Percentiles rank a stretch among this genome's conserved stretches.
Evolutionary conservation across 1,140 invertebrate species (phyloP).

Genomic region (Amyelois transitella): DNA sequence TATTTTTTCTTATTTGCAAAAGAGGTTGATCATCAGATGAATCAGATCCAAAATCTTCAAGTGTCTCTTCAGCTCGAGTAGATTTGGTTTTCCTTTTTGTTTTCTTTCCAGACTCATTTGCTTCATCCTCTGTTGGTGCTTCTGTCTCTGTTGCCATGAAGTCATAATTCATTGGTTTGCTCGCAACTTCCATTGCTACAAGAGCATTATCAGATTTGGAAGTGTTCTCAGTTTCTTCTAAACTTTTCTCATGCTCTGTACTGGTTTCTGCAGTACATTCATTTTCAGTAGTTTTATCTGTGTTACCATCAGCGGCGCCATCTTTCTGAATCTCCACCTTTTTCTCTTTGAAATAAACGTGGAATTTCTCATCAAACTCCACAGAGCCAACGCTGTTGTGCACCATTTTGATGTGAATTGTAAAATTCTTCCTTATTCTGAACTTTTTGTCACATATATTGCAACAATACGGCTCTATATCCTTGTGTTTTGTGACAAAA

Average conservation of each 20-base stretch:
- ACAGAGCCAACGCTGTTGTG: slow-evolving; percentile 54
- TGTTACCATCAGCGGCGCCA: too few relatives aligned
- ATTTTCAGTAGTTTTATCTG: background rate
- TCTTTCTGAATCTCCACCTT: slow-evolving; percentile 41
- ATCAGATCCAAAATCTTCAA: slow-evolving; percentile 13
- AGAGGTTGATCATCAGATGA: slow-evolving; percentile 36
- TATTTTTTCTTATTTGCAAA: slow-evolving; percentile 13
- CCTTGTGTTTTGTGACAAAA: slow-evolving; percentile 43
- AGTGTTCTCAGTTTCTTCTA: background rate
- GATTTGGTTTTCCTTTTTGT: background rate
- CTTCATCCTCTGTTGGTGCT: slow-evolving; percentile 11
- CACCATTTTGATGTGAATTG: slow-evolving; percentile 49
- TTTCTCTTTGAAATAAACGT: slow-evolving; percentile 50
- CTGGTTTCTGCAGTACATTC: background rate
- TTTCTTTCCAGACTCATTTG: background rate
- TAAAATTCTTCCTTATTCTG: slow-evolving; percentile 46
- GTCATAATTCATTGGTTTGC: slow-evolving; percentile 2
- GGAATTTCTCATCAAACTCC: slow-evolving; percentile 55
- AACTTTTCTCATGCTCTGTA: background rate
- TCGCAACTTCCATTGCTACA: background rate
- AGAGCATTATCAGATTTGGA: background rate
- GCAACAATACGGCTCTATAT: slow-evolving; percentile 49
- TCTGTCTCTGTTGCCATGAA: slow-evolving; percentile 32
- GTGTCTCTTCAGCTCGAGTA: background rate
- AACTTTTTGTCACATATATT: slow-evolving; percentile 51